A percentile compares a stretch with the other conserved stretches of the same genome.
These are phyloP conservation scores for Neogobius melanostomus DNA, from an alignment of 2,113 vertebrate genomes.

Conservation along the genomic window DNA sequence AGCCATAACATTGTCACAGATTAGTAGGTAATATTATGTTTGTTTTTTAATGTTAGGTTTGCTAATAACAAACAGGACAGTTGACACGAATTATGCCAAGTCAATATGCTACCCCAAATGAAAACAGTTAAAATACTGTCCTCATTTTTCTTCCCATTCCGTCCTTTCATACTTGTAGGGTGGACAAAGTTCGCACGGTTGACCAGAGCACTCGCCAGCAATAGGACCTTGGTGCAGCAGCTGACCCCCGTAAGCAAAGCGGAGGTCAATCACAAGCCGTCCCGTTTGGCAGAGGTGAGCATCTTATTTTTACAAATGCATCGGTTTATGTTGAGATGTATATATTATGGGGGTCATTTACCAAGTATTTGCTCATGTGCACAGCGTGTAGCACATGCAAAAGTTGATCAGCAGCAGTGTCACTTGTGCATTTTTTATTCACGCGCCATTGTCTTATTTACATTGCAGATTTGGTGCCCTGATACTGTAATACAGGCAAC, in stretches of 20 bases:
- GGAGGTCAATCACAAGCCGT: constrained; percentile 93
- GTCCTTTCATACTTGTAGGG: constrained; percentile 66
- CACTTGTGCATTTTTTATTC: no score
- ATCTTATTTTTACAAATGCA: neutral
- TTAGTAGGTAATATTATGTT: neutral
- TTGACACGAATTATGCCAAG: neutral
- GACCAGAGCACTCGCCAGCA: constrained; percentile 93
- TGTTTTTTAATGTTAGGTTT: no score
- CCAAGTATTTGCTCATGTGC: no score
- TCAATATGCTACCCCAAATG: neutral
- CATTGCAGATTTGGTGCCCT: no score
- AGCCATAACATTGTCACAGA: neutral
- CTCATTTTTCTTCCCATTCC: no score
- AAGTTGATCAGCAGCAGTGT: no score
- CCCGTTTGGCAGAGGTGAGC: constrained; percentile 92
- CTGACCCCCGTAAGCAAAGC: constrained; percentile 91
- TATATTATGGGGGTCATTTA: no score
- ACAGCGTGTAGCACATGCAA: no score
- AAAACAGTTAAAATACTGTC: no score
- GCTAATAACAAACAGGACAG: no score
- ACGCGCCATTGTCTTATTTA: no score
- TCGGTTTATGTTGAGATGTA: neutral
- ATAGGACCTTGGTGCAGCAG: constrained; percentile 90
- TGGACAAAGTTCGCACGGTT: constrained; percentile 97
- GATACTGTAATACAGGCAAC: no score